Evolutionary conservation across 1,140 invertebrate species (phyloP).

Genomic region (Sycobia sp.): DNA sequence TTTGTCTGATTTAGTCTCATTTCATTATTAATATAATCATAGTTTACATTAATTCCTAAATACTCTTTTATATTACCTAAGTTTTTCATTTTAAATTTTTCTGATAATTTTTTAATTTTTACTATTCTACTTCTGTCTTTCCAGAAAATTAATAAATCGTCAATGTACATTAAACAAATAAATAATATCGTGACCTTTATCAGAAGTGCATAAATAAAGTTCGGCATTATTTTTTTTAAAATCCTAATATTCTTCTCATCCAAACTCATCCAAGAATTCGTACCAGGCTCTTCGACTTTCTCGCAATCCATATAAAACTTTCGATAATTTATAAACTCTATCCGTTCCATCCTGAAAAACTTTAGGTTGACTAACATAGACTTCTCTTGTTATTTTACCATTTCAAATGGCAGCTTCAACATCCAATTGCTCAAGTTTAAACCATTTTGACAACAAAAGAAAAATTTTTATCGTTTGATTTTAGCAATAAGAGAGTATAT

Average conservation of each 20-base stretch:
- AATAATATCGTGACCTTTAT: background rate
- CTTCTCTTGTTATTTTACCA: conserved; percentile 51
- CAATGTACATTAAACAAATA: conserved; percentile 18
- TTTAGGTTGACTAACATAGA: conserved; percentile 50
- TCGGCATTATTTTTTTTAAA: conserved; percentile 31
- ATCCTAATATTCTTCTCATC: conserved; percentile 28
- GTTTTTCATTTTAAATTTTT: conserved; percentile 25
- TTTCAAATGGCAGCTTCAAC: conserved; percentile 47
- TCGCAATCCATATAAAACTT: conserved; percentile 48
- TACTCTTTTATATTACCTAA: conserved; percentile 7
- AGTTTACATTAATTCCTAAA: too few relatives aligned
- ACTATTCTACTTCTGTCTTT: conserved; percentile 12
- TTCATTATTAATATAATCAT: too few relatives aligned
- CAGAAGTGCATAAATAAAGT: conserved; percentile 30
- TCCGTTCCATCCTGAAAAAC: conserved; percentile 38
- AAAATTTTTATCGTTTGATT: conserved; percentile 19
- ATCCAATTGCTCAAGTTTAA: conserved; percentile 6
- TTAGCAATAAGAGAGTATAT: conserved; percentile 28
- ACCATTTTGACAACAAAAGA: conserved; percentile 17
- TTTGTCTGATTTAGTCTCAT: too few relatives aligned
- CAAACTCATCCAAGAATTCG: conserved; percentile 35
- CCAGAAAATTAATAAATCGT: conserved; percentile 26
- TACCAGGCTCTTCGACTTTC: conserved; percentile 44
- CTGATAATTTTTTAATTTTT: conserved; percentile 8
- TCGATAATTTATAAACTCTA: conserved; percentile 41